These are phyloP conservation scores for Rhopalosiphum maidis DNA, from an alignment of 1,140 invertebrate genomes.

Conservation along the genomic window DNA sequence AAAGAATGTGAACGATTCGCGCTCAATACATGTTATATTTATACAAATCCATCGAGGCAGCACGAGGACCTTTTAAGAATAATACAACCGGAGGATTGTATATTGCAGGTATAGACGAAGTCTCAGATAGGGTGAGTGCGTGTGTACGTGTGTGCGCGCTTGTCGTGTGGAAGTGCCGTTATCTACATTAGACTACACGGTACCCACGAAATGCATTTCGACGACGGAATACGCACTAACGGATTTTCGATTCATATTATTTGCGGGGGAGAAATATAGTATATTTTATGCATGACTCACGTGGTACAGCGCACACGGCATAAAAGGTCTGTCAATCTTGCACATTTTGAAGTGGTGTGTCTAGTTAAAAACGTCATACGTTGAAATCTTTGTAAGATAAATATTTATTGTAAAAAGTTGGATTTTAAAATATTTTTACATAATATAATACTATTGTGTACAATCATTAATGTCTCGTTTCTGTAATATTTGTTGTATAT, in stretches of 20 bases:
- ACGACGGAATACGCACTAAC: not conserved
- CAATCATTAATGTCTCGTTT: not conserved
- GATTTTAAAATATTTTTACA: no score
- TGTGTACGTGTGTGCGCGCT: not conserved
- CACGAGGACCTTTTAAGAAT: not conserved
- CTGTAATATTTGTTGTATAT: not conserved
- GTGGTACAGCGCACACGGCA: not conserved
- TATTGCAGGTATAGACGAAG: no score
- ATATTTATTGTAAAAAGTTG: not conserved
- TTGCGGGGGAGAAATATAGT: not conserved
- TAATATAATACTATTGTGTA: not conserved
- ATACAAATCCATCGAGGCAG: not conserved
- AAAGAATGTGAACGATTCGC: not conserved
- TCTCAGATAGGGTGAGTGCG: no score
- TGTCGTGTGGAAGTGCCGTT: not conserved
- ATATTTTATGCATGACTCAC: not conserved
- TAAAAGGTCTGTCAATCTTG: not conserved
- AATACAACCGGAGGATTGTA: not conserved
- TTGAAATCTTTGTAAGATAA: not conserved
- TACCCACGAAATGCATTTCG: not conserved
- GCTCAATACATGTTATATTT: not conserved
- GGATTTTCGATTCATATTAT: slow-evolving; percentile 11
- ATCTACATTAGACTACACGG: not conserved
- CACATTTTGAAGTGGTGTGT: not conserved
- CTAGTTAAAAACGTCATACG: not conserved